Evolutionary conservation across 2,797 vertebrate genomes (phyloP).

Genomic region (Hapalemur alaotrensis): DNA sequence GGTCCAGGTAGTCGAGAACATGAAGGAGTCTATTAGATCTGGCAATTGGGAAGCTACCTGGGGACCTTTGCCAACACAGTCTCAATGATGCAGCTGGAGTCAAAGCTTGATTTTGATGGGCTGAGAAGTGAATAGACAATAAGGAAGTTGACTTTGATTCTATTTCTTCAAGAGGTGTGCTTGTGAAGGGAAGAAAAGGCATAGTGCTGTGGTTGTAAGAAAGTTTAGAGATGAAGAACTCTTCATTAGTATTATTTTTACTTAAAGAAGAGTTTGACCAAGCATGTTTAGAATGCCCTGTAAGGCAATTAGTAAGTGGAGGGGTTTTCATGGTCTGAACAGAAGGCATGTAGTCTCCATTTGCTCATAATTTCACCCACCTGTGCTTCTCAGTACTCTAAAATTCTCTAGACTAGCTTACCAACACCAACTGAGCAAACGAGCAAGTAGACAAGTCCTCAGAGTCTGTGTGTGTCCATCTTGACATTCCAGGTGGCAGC

Average conservation of each 20-base stretch:
- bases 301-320: not conserved
- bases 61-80: not conserved
- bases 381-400: not conserved
- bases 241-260: not conserved
- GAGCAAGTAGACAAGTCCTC: not conserved
- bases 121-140: not conserved
- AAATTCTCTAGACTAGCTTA: not conserved
- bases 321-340: not conserved
- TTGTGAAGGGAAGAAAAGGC: not conserved
- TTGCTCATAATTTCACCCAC: not conserved
- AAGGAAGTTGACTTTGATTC: not conserved
- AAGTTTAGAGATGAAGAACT: not conserved
- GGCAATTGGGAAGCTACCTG: not conserved
- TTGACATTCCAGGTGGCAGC: no score
- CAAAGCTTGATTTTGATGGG: not conserved
- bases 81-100: not conserved
- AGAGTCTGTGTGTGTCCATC: not conserved
- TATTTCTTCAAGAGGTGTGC: not conserved
- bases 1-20: not conserved
- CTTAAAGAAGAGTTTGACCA: not conserved
- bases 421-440: not conserved
- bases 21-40: not conserved
- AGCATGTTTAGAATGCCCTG: not conserved
- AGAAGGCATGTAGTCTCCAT: not conserved
- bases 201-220: not conserved